Evolutionary conservation across 2,113 vertebrate species (phyloP).

Genomic region (Falcunculus frontatus): DNA sequence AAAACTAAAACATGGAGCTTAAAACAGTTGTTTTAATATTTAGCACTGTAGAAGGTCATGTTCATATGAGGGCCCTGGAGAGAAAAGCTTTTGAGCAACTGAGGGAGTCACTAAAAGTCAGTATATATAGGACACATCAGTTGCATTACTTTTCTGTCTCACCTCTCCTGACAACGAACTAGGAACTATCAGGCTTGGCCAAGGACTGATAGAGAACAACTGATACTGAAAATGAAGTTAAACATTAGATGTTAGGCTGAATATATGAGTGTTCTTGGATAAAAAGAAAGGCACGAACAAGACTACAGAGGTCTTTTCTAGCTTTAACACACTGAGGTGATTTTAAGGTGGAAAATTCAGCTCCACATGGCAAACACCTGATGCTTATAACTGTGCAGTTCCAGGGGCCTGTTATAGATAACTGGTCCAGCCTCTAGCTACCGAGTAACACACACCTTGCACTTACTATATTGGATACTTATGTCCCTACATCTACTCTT

Average conservation of each 20-base stretch:
- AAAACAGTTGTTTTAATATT: conserved; percentile 36
- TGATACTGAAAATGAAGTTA: background rate
- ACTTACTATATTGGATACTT: background rate
- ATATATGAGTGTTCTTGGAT: background rate
- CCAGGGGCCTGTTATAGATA: background rate
- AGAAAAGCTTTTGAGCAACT: background rate
- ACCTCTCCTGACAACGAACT: background rate
- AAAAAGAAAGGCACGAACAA: background rate
- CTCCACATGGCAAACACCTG: background rate
- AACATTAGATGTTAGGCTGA: background rate
- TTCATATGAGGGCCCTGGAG: background rate
- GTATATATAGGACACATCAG: background rate
- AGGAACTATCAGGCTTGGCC: background rate
- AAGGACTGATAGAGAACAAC: background rate
- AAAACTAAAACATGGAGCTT: background rate
- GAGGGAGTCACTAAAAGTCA: background rate
- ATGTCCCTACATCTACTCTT: background rate
- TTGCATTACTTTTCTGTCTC: background rate
- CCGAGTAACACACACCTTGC: background rate
- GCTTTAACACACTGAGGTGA: background rate
- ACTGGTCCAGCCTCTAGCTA: background rate
- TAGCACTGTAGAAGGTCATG: background rate
- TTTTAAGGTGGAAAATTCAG: background rate
- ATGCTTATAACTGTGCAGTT: background rate
- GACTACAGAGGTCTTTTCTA: background rate